Percentiles rank a stretch among this genome's conserved stretches.
phyloP scores from a whole-genome alignment of 2,113 vertebrate genomes.

The Ciconia boyciana region DNA sequence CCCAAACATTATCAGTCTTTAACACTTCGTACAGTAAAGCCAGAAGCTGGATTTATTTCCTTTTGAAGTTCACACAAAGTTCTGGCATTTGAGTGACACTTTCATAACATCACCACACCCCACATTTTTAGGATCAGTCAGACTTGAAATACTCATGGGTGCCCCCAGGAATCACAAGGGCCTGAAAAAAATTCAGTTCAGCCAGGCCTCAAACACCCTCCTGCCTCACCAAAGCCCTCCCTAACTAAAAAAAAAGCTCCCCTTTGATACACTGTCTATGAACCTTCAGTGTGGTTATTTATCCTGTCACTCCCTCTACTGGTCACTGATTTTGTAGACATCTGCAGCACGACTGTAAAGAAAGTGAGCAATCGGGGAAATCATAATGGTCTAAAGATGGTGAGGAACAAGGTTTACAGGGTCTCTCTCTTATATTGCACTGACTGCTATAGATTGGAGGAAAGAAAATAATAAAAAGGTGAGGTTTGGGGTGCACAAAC shows the following conservation, averaged over 20 bases:
- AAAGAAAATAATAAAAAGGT: background rate
- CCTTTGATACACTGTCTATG: background rate
- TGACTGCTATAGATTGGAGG: background rate
- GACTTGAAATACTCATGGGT: background rate
- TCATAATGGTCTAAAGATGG: background rate
- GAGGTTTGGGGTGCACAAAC: background rate
- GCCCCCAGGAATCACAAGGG: background rate
- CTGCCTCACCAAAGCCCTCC: background rate
- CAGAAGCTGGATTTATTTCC: background rate
- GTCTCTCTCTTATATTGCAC: background rate
- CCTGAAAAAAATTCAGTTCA: background rate
- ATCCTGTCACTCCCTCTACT: constrained; percentile 27
- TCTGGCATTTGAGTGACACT: background rate
- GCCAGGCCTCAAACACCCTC: background rate
- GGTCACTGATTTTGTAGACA: background rate
- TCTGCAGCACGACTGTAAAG: background rate
- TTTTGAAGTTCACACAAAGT: background rate
- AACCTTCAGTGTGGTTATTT: background rate
- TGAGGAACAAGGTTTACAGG: background rate
- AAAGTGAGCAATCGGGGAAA: background rate
- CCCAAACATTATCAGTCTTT: background rate
- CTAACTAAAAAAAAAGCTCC: background rate
- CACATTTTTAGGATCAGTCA: background rate
- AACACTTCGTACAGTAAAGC: background rate
- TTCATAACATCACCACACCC: background rate